phyloP scores from a whole-genome alignment of 2,797 vertebrate genomes.

The Myotis myotis region DNA sequence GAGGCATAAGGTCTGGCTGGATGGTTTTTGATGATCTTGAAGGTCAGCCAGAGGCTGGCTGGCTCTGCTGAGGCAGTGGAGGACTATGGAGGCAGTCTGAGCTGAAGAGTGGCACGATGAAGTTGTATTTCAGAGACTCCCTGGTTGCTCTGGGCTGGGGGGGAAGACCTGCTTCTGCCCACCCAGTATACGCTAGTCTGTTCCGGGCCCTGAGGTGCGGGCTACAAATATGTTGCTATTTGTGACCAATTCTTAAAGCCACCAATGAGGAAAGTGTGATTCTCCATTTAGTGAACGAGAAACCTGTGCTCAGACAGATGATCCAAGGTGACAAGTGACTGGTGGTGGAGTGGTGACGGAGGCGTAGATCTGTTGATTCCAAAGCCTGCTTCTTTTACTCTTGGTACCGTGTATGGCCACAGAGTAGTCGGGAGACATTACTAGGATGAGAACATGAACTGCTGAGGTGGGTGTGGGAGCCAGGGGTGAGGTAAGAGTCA shows the following conservation, averaged over 20 bases:
- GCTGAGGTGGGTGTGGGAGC: not conserved
- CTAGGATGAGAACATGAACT: not conserved
- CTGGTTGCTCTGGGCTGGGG: not conserved
- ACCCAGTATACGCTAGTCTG: not conserved
- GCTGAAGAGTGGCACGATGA: not conserved
- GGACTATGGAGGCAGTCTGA: not conserved
- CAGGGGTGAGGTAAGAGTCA: not conserved
- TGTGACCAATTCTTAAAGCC: not conserved
- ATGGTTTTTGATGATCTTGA: slow-evolving; percentile 1
- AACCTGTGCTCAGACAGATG: not conserved
- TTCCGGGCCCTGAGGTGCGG: not conserved
- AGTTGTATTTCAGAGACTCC: not conserved
- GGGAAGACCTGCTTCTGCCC: not conserved
- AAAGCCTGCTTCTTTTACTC: not conserved
- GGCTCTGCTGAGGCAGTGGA: not conserved
- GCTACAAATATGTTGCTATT: not conserved
- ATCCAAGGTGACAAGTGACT: not conserved
- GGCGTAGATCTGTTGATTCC: not conserved
- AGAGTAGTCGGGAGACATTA: not conserved
- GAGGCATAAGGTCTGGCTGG: not conserved
- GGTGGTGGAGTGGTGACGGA: not conserved
- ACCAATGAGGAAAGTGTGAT: not conserved
- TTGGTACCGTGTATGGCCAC: not conserved
- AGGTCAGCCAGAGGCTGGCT: not conserved
- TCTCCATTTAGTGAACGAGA: not conserved